A percentile compares a stretch with the other conserved stretches of the same genome.
These are phyloP conservation scores for Toxonevra muliebris DNA, from an alignment of 2,888 invertebrate species.

Conservation along the genomic window DNA sequence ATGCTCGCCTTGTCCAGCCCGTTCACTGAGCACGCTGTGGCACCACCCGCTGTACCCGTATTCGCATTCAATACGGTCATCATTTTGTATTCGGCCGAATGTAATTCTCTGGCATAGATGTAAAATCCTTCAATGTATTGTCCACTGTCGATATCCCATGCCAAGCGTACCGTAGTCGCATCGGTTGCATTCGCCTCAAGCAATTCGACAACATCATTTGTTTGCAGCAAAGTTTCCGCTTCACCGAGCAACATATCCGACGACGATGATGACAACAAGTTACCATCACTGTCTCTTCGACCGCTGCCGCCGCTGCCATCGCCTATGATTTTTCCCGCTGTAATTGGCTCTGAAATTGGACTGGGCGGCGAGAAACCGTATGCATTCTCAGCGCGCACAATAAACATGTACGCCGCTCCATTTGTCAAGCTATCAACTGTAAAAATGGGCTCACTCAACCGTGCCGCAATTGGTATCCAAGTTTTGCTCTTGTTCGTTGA, in stretches of 20 bases:
- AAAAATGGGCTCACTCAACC: slow-evolving; percentile 76
- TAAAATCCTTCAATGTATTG: slow-evolving; percentile 84
- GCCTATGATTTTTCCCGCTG: slow-evolving; percentile 66
- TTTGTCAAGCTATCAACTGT: slow-evolving; percentile 77
- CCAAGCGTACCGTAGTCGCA: slow-evolving; percentile 83
- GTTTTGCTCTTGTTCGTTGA: slow-evolving; percentile 66
- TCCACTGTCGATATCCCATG: slow-evolving; percentile 83
- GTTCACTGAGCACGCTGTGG: slow-evolving; percentile 79
- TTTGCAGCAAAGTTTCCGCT: slow-evolving; percentile 75
- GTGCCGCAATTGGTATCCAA: slow-evolving; percentile 72
- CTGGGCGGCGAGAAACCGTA: slow-evolving; percentile 86
- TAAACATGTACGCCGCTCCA: slow-evolving; percentile 85
- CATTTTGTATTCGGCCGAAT: slow-evolving; percentile 72
- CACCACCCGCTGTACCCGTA: slow-evolving; percentile 52
- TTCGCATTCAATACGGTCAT: slow-evolving; percentile 78
- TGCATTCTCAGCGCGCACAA: slow-evolving; percentile 88
- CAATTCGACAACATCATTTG: slow-evolving; percentile 80
- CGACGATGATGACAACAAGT: slow-evolving; percentile 39
- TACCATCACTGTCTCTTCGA: slow-evolving; percentile 32
- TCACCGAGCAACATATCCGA: slow-evolving; percentile 67
- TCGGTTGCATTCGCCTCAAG: slow-evolving; percentile 84
- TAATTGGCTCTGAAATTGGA: slow-evolving; percentile 77
- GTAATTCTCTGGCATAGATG: slow-evolving; percentile 77
- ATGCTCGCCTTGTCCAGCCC: slow-evolving; percentile 83
- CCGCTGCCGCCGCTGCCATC: slow-evolving; percentile 38